These are phyloP conservation scores for Abrostola tripartita DNA, from an alignment of 2,888 invertebrate genomes.

Conservation along the genomic window DNA sequence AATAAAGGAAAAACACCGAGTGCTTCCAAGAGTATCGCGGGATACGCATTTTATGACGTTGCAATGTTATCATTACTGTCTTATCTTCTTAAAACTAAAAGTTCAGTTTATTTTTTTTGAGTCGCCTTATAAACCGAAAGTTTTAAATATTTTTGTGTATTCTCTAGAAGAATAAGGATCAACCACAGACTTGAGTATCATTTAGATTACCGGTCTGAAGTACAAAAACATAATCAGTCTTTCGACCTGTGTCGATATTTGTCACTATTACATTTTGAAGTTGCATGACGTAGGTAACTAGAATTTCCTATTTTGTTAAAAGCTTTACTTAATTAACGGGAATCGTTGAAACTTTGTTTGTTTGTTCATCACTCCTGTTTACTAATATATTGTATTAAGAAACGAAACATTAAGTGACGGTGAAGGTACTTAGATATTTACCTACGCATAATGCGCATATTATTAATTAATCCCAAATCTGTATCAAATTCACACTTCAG, in stretches of 20 bases:
- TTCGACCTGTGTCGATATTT: no score
- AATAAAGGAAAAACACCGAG: constrained; percentile 49
- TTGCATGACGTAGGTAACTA: no score
- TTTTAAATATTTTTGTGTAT: constrained; percentile 40
- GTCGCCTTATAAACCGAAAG: constrained; percentile 26
- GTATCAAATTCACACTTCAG: constrained; percentile 23
- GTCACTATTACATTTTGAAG: no score
- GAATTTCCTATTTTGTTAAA: no score
- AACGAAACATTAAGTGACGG: no score
- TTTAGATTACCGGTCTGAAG: background rate
- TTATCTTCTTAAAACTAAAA: constrained; percentile 46
- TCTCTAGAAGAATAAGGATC: constrained; percentile 33
- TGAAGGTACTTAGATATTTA: constrained; percentile 10
- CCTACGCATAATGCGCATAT: constrained; percentile 16
- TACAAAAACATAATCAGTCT: constrained; percentile 11
- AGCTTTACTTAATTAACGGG: no score
- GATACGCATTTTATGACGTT: constrained; percentile 39
- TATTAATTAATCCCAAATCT: constrained; percentile 35
- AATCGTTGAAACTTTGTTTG: no score
- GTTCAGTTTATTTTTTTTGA: constrained; percentile 43
- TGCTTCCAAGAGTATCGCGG: constrained; percentile 34
- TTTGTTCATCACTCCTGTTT: no score
- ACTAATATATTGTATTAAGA: no score
- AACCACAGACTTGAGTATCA: constrained; percentile 14
- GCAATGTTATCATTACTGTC: constrained; percentile 48